Base-by-base conservation (phyloP, 2,797 vertebrate species). In the Erethizon dorsatum region DNA sequence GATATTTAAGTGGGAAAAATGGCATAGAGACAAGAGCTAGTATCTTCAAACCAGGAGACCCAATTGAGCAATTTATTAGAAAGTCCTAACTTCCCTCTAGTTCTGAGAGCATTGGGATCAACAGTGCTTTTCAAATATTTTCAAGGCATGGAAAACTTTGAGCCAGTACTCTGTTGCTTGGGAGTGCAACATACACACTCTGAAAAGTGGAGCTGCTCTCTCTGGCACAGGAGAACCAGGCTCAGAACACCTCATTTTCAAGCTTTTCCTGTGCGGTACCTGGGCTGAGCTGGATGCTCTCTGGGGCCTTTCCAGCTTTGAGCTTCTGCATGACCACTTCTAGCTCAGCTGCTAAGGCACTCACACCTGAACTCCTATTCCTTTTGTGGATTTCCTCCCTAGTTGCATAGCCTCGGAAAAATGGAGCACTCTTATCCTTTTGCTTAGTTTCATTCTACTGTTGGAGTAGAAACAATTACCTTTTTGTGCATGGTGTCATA, bases 161-260 rank as follows among this genome's bases (percentile, higher is more conserved):
- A n/a, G 47, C 20, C 1, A 12, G 24, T 0, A 3, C 8, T 71
- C 8, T 37, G 1, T 83, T 67, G 14, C 61, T 84, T 79, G 50
- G 7, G 41, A 69, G 0, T 52, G 5, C 5, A 45, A 11, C n/a
- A 10, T 5, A 41, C 4, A 50, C 1, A 10, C 1, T 45, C 5
- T 11, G 4, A 4, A 26, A 85, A 94, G 37, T 22, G 6, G 41
- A 93, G 12, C 33, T 71, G 11, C 15, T 65, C 10, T 52, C 9
- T 26, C 50, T 6, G 47, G 28, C 52, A 52, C 12, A 41, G 33
- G 12, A 45, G 20, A 50, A 83, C 54, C 12, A 61, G 47, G 15
- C 22, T 77, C 54, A 77, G 56, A 85, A 50, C 24, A 71, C 2
- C 11, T 57, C 13, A 26, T 61, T 41, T 2, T 79, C 9, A 4